Conservation (phyloP, 2,797 vertebrate species). For the Phalloptychus januarius region DNA sequence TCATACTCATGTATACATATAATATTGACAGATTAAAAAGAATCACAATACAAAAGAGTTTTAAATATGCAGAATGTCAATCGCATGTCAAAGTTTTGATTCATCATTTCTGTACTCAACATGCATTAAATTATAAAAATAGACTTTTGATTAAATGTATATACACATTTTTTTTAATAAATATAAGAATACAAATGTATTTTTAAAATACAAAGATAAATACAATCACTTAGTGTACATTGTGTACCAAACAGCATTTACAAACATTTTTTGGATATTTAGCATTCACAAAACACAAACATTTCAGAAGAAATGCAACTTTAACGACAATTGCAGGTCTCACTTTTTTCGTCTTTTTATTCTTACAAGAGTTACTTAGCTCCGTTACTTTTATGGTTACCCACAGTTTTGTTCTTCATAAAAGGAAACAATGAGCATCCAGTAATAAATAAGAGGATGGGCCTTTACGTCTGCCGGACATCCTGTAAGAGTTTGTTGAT, state of each 20-base stretch:
- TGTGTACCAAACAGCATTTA: slow-evolving; percentile 90
- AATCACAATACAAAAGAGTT: slow-evolving; percentile 73
- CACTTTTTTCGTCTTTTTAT: slow-evolving; percentile 40
- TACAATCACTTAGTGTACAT: slow-evolving; percentile 99
- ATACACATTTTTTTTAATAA: slow-evolving; percentile 91
- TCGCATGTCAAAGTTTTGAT: slow-evolving; percentile 78
- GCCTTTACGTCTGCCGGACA: slow-evolving; percentile 90
- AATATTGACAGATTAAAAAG: slow-evolving; percentile 66
- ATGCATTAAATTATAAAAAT: slow-evolving; percentile 96
- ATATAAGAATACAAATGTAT: slow-evolving; percentile 95
- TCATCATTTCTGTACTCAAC: slow-evolving; percentile 77
- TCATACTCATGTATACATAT: slow-evolving; percentile 77
- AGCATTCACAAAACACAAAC: slow-evolving; percentile 98
- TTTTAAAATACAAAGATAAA: slow-evolving; percentile 99
- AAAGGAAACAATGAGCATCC: slow-evolving; percentile 23
- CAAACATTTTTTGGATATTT: slow-evolving; percentile 89
- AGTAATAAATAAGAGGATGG: slow-evolving; percentile 43
- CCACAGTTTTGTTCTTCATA: slow-evolving; percentile 43
- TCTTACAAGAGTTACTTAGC: slow-evolving; percentile 27
- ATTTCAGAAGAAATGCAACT: slow-evolving; percentile 94
- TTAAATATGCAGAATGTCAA: slow-evolving; percentile 75
- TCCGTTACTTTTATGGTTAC: slow-evolving; percentile 31
- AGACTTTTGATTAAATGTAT: slow-evolving; percentile 90
- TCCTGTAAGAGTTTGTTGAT: slow-evolving; percentile 98
- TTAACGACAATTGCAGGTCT: slow-evolving; percentile 87